Conservation (phyloP, 2,888 invertebrate genomes). For the Phania funesta region DNA sequence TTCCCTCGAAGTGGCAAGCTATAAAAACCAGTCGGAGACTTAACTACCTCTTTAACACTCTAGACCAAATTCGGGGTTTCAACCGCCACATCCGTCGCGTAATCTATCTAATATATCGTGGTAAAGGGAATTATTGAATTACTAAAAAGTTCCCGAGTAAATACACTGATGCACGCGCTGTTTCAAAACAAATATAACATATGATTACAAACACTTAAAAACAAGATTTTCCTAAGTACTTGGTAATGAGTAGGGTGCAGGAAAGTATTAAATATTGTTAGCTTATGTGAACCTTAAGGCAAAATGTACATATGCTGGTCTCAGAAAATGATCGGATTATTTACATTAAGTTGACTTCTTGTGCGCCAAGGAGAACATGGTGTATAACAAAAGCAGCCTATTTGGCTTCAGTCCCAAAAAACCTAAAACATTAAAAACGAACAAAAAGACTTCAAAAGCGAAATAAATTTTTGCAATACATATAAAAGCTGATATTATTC, state of each 20-base stretch:
- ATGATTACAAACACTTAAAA: too few relatives aligned
- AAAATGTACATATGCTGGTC: neutral
- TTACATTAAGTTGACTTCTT: slow-evolving; percentile 52
- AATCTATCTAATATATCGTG: too few relatives aligned
- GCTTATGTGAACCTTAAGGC: neutral
- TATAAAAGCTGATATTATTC: slow-evolving; percentile 7
- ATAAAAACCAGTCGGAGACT: too few relatives aligned
- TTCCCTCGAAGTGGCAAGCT: too few relatives aligned
- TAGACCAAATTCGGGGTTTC: too few relatives aligned
- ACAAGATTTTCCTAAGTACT: neutral
- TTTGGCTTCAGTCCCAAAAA: slow-evolving; percentile 62
- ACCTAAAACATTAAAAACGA: slow-evolving; percentile 41
- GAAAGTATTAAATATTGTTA: neutral
- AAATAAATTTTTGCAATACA: slow-evolving; percentile 29
- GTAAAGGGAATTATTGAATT: too few relatives aligned
- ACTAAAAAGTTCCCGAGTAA: too few relatives aligned
- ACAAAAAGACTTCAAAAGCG: slow-evolving; percentile 14
- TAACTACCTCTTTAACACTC: too few relatives aligned
- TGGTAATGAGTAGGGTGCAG: neutral
- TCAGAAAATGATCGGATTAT: slow-evolving; percentile 33
- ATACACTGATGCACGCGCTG: too few relatives aligned
- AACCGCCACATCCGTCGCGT: too few relatives aligned
- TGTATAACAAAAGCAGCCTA: slow-evolving; percentile 46
- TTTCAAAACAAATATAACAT: too few relatives aligned
- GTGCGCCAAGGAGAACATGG: neutral